phyloP scores from a whole-genome alignment of 2,113 vertebrate genomes.

The Melanocharis versteri region DNA sequence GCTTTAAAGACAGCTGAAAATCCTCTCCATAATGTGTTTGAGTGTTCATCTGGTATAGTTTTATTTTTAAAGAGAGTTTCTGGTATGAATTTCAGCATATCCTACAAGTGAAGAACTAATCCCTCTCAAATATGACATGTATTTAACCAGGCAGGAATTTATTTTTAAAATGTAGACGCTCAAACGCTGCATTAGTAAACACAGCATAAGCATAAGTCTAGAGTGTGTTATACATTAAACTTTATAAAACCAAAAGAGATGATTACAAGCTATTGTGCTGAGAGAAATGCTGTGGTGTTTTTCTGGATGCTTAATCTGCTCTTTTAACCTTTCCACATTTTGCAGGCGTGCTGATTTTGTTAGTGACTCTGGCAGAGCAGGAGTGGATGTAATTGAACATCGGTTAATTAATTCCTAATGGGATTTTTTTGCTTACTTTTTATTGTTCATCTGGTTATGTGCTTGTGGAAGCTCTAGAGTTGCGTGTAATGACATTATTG shows the following conservation, averaged over 20 bases:
- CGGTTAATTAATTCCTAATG: conserved; percentile 48
- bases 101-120: background rate
- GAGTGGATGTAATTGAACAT: background rate
- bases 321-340: background rate
- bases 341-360: background rate
- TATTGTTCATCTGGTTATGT: conserved; percentile 11
- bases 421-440: conserved; percentile 1
- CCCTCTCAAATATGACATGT: background rate
- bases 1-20: conserved; percentile 6
- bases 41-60: background rate
- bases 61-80: background rate
- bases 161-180: background rate
- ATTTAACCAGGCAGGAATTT: background rate
- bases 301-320: background rate
- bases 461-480: background rate
- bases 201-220: background rate
- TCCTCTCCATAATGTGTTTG: background rate
- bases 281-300: background rate
- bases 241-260: background rate
- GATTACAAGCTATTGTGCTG: background rate
- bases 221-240: background rate
- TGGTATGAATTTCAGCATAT: background rate
- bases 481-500: conserved; percentile 19
- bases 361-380: background rate
- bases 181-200: background rate